Percentiles rank a stretch among this genome's conserved stretches.
These are phyloP conservation scores for Cottus gobio DNA, from an alignment of 2,113 vertebrate species.

Conservation along the genomic window DNA sequence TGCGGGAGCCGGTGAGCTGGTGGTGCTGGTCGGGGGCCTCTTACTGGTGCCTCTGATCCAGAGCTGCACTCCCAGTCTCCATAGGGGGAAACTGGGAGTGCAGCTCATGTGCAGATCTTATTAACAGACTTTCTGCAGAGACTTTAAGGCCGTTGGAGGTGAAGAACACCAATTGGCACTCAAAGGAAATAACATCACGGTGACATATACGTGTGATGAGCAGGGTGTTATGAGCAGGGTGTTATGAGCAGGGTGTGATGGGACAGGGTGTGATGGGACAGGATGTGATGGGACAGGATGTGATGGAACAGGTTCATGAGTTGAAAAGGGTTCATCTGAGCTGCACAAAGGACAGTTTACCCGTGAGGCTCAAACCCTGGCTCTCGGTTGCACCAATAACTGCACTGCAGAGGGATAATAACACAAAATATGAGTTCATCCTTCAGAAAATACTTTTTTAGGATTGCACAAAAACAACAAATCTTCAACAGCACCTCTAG, in stretches of 20 bases:
- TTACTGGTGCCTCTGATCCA: conserved; percentile 39
- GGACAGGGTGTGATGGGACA: too few relatives aligned
- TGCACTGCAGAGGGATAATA: conserved; percentile 33
- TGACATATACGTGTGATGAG: not conserved
- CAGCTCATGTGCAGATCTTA: conserved; percentile 6
- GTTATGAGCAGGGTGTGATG: too few relatives aligned
- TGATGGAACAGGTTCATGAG: not conserved
- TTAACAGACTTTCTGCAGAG: not conserved
- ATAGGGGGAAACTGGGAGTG: too few relatives aligned
- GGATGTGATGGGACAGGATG: too few relatives aligned
- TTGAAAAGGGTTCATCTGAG: conserved; percentile 3
- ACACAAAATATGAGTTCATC: not conserved
- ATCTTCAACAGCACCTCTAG: not conserved
- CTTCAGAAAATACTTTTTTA: not conserved
- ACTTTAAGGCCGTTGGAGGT: not conserved
- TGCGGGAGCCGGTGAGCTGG: too few relatives aligned
- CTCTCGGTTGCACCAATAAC: conserved; percentile 11
- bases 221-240: too few relatives aligned
- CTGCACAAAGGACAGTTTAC: conserved; percentile 18
- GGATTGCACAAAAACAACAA: not conserved
- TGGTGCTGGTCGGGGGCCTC: not conserved
- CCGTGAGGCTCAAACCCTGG: not conserved
- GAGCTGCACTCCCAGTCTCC: too few relatives aligned
- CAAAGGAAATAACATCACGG: not conserved
- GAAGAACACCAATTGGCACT: not conserved